phyloP scores from a whole-genome alignment of 2,888 invertebrate genomes.

The Anoplius nigerrimus region DNA sequence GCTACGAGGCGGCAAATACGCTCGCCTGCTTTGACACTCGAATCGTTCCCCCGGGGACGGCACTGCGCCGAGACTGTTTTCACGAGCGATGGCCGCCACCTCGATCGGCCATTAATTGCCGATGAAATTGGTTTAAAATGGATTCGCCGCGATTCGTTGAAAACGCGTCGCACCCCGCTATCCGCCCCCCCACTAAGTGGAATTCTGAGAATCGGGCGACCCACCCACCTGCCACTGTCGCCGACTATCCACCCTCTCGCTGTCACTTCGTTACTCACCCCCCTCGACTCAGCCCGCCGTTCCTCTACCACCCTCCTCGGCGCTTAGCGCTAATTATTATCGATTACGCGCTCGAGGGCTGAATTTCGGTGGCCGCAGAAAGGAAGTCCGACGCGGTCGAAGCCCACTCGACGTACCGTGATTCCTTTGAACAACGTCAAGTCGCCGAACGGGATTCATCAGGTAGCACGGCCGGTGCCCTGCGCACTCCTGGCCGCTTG shows the following conservation, averaged over 20 bases:
- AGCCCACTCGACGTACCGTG: too few relatives aligned
- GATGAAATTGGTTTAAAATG: constrained; percentile 40
- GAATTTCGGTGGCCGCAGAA: too few relatives aligned
- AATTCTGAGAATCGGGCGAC: constrained; percentile 6
- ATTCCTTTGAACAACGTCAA: constrained; percentile 34
- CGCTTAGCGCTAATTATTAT: too few relatives aligned
- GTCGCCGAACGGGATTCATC: constrained; percentile 45
- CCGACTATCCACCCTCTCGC: not conserved
- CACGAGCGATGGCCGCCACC: constrained; percentile 29
- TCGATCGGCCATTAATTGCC: constrained; percentile 37
- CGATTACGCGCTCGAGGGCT: too few relatives aligned
- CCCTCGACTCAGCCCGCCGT: not conserved
- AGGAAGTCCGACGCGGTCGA: too few relatives aligned
- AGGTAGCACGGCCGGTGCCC: constrained; percentile 33
- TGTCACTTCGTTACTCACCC: not conserved
- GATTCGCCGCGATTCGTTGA: constrained; percentile 30
- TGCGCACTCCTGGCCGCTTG: not conserved
- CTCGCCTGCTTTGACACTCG: constrained; percentile 29
- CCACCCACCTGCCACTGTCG: not conserved
- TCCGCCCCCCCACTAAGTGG: too few relatives aligned
- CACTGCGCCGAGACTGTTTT: constrained; percentile 30
- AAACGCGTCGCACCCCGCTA: constrained; percentile 4
- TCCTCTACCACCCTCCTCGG: constrained; percentile 8
- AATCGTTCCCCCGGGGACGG: constrained; percentile 27
- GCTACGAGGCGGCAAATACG: too few relatives aligned